Evolutionary conservation across 2,888 invertebrate species (phyloP).

Genomic region (Epiblema foenella): DNA sequence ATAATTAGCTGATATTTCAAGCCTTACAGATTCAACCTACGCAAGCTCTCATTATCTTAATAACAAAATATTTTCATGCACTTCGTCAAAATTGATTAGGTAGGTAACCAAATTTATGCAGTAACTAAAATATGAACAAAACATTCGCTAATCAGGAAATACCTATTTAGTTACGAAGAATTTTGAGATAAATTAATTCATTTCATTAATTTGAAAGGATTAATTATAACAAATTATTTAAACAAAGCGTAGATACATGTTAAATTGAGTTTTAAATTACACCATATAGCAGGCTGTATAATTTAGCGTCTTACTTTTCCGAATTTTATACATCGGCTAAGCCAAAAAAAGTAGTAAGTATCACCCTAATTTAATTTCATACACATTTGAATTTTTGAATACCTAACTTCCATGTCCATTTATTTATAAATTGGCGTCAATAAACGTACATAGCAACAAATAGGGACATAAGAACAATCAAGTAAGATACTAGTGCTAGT

Average conservation of each 20-base stretch:
- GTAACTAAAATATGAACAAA: no score
- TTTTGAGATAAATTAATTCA: neutral
- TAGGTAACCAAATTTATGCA: neutral
- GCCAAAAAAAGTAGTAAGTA: no score
- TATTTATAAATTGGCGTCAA: neutral
- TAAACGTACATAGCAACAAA: slow-evolving; percentile 11
- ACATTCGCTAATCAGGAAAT: no score
- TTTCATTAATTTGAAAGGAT: neutral
- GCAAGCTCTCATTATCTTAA: neutral
- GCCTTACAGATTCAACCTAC: neutral
- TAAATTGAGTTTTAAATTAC: neutral
- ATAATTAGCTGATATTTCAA: neutral
- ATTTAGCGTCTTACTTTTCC: no score
- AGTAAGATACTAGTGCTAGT: slow-evolving; percentile 10
- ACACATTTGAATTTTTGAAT: neutral
- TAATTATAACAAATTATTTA: neutral
- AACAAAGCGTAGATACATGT: neutral
- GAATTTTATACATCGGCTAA: no score
- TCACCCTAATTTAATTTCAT: no score
- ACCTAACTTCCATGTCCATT: neutral
- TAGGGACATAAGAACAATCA: slow-evolving; percentile 27
- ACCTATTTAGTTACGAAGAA: no score
- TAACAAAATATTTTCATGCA: neutral
- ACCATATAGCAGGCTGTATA: neutral
- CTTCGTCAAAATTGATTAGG: neutral